Conservation (phyloP, 2,113 vertebrate genomes). For the Talpa occidentalis region DNA sequence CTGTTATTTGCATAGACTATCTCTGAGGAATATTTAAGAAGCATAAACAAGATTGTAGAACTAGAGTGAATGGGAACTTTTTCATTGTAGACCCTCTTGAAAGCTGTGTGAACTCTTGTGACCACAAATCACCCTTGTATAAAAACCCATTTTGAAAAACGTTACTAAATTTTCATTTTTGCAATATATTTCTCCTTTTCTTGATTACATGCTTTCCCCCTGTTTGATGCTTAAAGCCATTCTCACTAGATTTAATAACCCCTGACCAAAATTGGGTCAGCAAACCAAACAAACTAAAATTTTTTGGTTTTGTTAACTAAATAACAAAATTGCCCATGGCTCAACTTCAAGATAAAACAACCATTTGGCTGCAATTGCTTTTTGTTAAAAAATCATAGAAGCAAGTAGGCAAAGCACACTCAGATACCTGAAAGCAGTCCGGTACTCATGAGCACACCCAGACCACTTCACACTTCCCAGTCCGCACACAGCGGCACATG, state of each 20-base stretch:
- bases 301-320: background rate
- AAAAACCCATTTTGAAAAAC: slow-evolving; percentile 17
- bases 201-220: background rate
- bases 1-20: background rate
- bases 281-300: slow-evolving; percentile 50
- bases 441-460: background rate
- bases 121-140: background rate
- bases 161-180: slow-evolving; percentile 28
- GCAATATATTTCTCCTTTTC: slow-evolving; percentile 12
- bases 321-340: slow-evolving; percentile 48
- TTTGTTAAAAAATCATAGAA: slow-evolving; percentile 45
- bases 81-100: background rate
- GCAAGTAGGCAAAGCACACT: slow-evolving; percentile 6
- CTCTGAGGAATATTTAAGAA: slow-evolving; percentile 15
- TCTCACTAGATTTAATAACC: slow-evolving; percentile 38
- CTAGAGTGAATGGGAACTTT: background rate
- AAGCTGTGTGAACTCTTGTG: slow-evolving; percentile 13
- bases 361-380: slow-evolving; percentile 29
- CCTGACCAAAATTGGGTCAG: background rate
- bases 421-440: background rate
- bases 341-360: slow-evolving; percentile 2
- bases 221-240: background rate
- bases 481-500: background rate
- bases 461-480: background rate
- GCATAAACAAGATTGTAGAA: background rate